Base-by-base conservation (phyloP, 2,797 vertebrate species). In the Peromyscus aztecus region DNA sequence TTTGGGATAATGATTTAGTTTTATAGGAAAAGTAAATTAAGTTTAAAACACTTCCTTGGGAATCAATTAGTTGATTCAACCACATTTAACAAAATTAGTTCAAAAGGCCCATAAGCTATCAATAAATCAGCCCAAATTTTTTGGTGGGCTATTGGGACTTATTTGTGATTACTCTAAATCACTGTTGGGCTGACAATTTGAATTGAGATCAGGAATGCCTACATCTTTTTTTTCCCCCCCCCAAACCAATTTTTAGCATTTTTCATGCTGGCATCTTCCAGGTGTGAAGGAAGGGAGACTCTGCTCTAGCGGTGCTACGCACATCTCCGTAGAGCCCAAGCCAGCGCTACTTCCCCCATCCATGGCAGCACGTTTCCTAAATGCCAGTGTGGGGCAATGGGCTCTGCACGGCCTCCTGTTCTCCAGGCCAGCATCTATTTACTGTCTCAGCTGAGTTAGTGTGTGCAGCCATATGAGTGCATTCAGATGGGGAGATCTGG, bases 1-100 rank as follows among this genome's bases (percentile, higher is more conserved):
- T 94, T 92, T 77, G 87, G 88, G 86, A 84, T 91, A 43, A 81
- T 80, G 23, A 78, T 77, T 97, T 97, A 91, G 75, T 98, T 97
- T 97, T 97, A 55, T 94, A 97, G 96, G 78, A 89, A 91, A 92
- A 96, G 55, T 27, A 95, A 94, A 75, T 71, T 16, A 94, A 63
- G 63, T 94, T 96, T 73, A 77, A 95, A 92, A 94, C 12, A 37
- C 9, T 31, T n/a, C 82, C 21, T 89, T 57, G 59, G 37, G 83
- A 92, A 90, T 93, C 59, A 92, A 75, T 94, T 90, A 75, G 5
- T 94, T 94, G 80, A 81, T 69, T 61, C 43, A 55, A 37, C 52
- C 63, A 83, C n/a, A 29, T 83, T 91, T 63, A 16, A 61, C 14
- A 52, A 2, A 10, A 11, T 86, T 31, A 63, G 37, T 96, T 91